These are phyloP conservation scores for Diceros bicornis DNA, from an alignment of 2,797 vertebrate species.

Conservation along the genomic window DNA sequence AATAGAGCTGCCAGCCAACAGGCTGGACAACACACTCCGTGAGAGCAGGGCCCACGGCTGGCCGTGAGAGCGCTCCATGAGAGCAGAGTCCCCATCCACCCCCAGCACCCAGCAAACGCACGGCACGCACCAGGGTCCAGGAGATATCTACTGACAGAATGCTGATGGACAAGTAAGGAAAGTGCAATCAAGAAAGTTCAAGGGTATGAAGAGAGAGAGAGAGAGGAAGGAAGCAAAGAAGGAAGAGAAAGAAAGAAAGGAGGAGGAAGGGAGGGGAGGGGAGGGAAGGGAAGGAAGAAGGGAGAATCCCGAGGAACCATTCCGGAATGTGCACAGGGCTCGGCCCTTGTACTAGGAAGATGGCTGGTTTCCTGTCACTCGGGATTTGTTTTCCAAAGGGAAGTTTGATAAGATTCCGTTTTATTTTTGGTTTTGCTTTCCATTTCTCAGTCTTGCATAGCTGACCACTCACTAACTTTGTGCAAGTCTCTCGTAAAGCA, in stretches of 20 bases:
- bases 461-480: background rate
- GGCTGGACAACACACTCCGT: background rate
- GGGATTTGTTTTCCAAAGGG: background rate
- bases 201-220: background rate
- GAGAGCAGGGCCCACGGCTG: background rate
- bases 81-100: background rate
- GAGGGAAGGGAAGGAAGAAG: too few relatives aligned
- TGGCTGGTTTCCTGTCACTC: background rate
- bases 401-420: background rate
- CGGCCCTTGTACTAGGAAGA: background rate
- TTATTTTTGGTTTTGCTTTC: background rate
- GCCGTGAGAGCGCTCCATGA: too few relatives aligned
- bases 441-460: background rate
- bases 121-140: accelerated
- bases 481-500: background rate
- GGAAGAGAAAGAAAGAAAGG: too few relatives aligned
- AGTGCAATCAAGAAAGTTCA: background rate
- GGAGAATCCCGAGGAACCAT: background rate
- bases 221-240: too few relatives aligned
- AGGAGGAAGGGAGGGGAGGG: too few relatives aligned
- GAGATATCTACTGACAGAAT: background rate
- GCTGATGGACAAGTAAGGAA: background rate
- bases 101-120: accelerated
- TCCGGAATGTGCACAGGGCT: slow-evolving; percentile 57
- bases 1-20: background rate